Conservation (phyloP, 2,113 vertebrate genomes). For the Platycercus adscitus region DNA sequence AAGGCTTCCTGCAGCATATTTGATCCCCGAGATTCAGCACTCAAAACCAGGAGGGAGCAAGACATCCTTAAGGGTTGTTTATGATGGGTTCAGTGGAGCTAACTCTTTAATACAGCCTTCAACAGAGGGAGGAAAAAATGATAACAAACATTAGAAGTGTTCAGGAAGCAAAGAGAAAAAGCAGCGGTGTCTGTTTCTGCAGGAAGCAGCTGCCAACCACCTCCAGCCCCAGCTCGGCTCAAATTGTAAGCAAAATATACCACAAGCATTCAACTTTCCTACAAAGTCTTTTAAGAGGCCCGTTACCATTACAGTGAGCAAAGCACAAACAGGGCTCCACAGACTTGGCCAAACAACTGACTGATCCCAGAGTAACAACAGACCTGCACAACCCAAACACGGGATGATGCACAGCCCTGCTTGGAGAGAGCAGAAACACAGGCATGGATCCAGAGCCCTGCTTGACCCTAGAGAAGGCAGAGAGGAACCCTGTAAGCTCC, state of each 20-base stretch:
- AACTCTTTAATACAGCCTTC: not conserved
- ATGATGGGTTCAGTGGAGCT: not conserved
- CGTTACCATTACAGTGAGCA: not conserved
- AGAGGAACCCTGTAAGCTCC: not conserved
- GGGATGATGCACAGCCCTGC: not conserved
- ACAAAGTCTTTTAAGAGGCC: not conserved
- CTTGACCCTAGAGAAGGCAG: not conserved
- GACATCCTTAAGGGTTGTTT: slow-evolving; percentile 1
- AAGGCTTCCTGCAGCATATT: not conserved
- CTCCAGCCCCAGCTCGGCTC: not conserved
- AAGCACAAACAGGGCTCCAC: not conserved
- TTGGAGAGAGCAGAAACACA: not conserved
- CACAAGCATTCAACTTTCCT: slow-evolving; percentile 10
- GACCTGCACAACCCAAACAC: not conserved
- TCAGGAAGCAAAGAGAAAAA: slow-evolving; percentile 33
- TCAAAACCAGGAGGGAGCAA: not conserved
- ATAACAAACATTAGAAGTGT: not conserved
- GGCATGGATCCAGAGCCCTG: not conserved
- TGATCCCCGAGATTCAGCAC: not conserved
- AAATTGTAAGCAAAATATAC: not conserved
- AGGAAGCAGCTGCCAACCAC: slow-evolving; percentile 12
- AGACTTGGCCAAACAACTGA: not conserved
- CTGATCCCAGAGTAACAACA: not conserved
- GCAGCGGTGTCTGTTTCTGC: not conserved
- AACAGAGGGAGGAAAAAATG: not conserved